These are phyloP conservation scores for Oreotrochilus melanogaster DNA, from an alignment of 2,113 vertebrate species.

Conservation along the genomic window DNA sequence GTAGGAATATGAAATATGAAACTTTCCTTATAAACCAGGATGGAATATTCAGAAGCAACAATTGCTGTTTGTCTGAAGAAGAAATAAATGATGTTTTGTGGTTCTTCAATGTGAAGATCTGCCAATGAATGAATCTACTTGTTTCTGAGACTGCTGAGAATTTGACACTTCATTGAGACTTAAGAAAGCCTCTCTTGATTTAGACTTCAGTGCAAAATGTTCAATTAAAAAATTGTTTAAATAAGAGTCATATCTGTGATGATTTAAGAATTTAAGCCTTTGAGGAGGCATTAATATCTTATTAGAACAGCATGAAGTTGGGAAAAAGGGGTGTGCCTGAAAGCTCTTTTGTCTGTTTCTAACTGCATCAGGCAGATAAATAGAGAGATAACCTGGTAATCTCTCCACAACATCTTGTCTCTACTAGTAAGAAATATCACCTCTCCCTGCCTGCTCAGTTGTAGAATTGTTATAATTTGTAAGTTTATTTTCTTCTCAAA, in stretches of 20 bases:
- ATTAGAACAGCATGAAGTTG: neutral
- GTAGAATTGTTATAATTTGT: neutral
- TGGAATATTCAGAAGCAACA: neutral
- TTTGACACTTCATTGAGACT: neutral
- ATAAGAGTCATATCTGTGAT: neutral
- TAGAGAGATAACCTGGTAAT: neutral
- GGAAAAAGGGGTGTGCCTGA: neutral
- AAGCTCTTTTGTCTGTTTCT: neutral
- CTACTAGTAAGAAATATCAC: neutral
- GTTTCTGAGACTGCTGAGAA: neutral
- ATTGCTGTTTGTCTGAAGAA: neutral
- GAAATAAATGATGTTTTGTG: neutral
- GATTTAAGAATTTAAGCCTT: neutral
- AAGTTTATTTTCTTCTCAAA: neutral
- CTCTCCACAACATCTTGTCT: neutral
- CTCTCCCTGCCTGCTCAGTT: neutral
- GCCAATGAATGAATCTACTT: neutral
- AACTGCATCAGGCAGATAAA: neutral
- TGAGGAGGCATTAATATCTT: neutral
- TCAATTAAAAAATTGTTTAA: neutral
- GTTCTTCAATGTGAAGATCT: neutral
- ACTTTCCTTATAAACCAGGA: neutral
- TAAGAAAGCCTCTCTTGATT: neutral
- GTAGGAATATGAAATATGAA: neutral
- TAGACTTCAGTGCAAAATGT: neutral